phyloP scores from a whole-genome alignment of 2,113 vertebrate genomes.

The Mungos mungo region DNA sequence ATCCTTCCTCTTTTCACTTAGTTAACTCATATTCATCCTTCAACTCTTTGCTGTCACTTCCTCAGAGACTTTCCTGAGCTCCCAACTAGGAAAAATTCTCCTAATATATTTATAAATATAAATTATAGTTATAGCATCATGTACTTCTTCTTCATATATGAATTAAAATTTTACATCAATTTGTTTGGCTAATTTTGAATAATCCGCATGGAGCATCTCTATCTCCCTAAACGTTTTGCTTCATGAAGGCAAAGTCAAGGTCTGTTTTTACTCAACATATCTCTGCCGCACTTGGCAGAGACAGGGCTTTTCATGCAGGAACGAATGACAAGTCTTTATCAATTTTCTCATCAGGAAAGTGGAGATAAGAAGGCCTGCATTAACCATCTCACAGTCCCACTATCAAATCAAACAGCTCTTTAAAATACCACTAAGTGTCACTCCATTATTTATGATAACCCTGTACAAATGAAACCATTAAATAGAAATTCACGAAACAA shows the following conservation, averaged over 20 bases:
- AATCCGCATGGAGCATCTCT: neutral
- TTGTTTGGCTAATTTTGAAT: neutral
- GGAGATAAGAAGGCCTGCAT: neutral
- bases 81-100: neutral
- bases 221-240: neutral
- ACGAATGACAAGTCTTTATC: neutral
- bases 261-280: neutral
- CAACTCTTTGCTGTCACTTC: neutral
- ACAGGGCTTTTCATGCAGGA: neutral
- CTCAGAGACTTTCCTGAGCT: neutral
- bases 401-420: conserved; percentile 16
- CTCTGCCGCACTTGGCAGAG: neutral
- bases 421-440: neutral
- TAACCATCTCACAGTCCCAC: neutral
- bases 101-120: no score
- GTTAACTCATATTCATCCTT: neutral
- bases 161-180: neutral
- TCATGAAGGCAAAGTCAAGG: neutral
- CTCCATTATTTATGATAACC: neutral
- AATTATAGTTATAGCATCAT: neutral
- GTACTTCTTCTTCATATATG: neutral
- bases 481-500: neutral
- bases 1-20: neutral
- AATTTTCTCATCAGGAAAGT: neutral
- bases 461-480: neutral